Conservation (phyloP, 2,888 invertebrate genomes). For the Drosophila tripunctata region DNA sequence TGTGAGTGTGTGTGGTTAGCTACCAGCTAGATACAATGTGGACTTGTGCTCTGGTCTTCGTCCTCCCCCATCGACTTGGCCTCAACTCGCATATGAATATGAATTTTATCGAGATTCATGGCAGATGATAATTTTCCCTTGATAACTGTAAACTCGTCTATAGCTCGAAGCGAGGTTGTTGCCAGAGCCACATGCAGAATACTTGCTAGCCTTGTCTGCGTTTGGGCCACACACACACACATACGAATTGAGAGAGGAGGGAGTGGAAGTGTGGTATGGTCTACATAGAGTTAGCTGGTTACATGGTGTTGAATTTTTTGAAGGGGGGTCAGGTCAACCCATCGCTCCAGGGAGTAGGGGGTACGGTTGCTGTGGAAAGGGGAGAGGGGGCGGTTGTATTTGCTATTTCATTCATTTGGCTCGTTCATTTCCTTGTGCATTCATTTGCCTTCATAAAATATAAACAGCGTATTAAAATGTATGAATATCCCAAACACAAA, state of each 20-base stretch:
- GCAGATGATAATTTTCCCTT: constrained; percentile 84
- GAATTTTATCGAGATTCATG: constrained; percentile 80
- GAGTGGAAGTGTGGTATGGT: neutral
- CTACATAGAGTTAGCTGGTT: constrained; percentile 31
- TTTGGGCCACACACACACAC: constrained; percentile 33
- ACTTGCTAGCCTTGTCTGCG: constrained; percentile 17
- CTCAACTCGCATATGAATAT: constrained; percentile 71
- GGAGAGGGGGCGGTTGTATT: neutral
- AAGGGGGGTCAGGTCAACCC: constrained; percentile 11
- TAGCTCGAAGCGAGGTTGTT: constrained; percentile 83
- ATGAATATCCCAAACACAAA: constrained; percentile 76
- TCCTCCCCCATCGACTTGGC: constrained; percentile 13
- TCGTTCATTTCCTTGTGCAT: constrained; percentile 79
- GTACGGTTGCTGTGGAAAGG: neutral
- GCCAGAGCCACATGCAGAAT: constrained; percentile 34
- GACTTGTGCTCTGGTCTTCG: constrained; percentile 1
- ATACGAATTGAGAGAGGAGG: neutral
- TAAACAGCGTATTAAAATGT: constrained; percentile 82
- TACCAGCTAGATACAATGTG: constrained; percentile 73
- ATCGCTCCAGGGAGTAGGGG: neutral
- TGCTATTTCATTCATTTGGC: constrained; percentile 65
- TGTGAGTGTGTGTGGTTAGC: constrained; percentile 57
- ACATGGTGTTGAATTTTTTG: constrained; percentile 77
- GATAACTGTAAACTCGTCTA: constrained; percentile 83
- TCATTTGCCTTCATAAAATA: constrained; percentile 81